Evolutionary conservation across 2,888 invertebrate species (phyloP).

Genomic region (Zaprionus lineosus): DNA sequence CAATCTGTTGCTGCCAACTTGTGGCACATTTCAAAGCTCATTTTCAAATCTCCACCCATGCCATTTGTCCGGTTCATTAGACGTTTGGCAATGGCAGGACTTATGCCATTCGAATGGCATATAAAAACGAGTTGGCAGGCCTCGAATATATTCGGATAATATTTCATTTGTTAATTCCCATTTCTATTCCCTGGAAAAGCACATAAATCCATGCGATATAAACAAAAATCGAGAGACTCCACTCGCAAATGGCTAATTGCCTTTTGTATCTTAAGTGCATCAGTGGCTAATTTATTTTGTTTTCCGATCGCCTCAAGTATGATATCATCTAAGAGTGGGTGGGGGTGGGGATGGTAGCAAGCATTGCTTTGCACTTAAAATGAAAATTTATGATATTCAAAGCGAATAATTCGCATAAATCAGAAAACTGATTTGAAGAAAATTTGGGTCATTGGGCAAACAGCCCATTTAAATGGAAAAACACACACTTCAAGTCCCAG

Average conservation of each 20-base stretch:
- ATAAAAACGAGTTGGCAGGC: too few species aligned
- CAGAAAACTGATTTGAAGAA: conserved; percentile 39
- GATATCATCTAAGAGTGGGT: conserved; percentile 19
- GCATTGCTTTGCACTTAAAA: conserved; percentile 24
- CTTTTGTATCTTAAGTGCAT: conserved; percentile 33
- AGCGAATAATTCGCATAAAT: conserved; percentile 71
- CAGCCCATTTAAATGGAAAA: conserved; percentile 61
- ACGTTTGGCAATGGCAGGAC: too few species aligned
- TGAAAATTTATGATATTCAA: conserved; percentile 42
- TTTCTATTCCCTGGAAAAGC: too few species aligned
- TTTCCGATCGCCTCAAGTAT: conserved; percentile 23
- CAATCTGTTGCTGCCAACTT: too few species aligned
- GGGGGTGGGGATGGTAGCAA: not conserved
- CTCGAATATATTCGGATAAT: too few species aligned
- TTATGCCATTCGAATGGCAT: too few species aligned
- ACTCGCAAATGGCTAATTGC: conserved; percentile 4
- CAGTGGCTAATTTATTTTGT: conserved; percentile 31
- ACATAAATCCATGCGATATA: too few species aligned
- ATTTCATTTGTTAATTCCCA: too few species aligned
- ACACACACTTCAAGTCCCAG: conserved; percentile 50
- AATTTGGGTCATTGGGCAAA: conserved; percentile 59
- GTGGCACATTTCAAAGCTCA: too few species aligned
- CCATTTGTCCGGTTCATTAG: too few species aligned
- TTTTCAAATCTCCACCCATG: too few species aligned
- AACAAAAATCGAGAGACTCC: too few species aligned